Evolutionary conservation across 2,888 invertebrate genomes (phyloP), one percentile per base, ranked within the genome.

Genomic region (Philonicus albiceps): DNA sequence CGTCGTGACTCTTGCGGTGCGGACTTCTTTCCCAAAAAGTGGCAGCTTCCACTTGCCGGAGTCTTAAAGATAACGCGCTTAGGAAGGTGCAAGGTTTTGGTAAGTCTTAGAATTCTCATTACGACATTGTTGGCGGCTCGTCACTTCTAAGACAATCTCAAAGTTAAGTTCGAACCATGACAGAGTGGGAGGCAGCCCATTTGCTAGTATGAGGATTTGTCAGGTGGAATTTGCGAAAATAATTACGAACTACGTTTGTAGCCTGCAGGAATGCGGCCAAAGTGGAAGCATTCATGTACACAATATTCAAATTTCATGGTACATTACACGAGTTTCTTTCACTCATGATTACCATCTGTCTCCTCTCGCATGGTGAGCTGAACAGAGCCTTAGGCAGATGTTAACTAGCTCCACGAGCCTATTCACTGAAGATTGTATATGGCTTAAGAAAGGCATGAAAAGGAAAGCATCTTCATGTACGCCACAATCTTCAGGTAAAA

Each of bases 351-450:
- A 76, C 76, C 76, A 76, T 76, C 76, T 76, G 76, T 76, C 76
- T 76, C 27, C 76, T 76, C 40, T 31, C 75, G n/a, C n/a, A 37
- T 75, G 75, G 34, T n/a, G 34, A 37, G 31, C 22, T 37, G 16
- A 76, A 74, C 75, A 5, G 13, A 76, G 76, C 40, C 76, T 27
- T 22, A 40, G 40, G 76, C 76, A 76, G 76, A 76, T 76, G 76
- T 76, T 76, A 76, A 76, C 76, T 76, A 76, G 76, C 34, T 43
- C 76, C 76, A 76, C 76, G 76, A 76, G 76, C 37, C 76, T 76
- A 76, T 76, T 76, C 76, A 76, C n/a, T 40, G 76, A 13, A 40
- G 13, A 22, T 37, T 76, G 37, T 37, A 43, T 43, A 16, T 16
- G 40, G 76, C 34, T 74, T 16, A 76, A 34, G 76, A 80, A 80